phyloP scores from a whole-genome alignment of 2,888 invertebrate species.

The Tipula lateralis region DNA sequence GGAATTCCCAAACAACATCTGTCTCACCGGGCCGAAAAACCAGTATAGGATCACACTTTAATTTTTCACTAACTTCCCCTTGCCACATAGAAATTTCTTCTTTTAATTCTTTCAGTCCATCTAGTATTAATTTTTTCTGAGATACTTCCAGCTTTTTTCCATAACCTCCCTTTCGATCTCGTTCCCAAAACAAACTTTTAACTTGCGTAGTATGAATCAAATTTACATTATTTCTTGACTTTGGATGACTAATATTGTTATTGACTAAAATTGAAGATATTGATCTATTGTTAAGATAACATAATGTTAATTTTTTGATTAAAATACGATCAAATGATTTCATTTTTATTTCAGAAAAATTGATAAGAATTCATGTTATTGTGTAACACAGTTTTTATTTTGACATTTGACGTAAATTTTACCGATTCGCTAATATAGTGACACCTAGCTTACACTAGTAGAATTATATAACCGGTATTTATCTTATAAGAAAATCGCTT shows the following conservation, averaged over 20 bases:
- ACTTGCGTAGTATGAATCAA: slow-evolving; percentile 42
- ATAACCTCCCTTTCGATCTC: slow-evolving; percentile 47
- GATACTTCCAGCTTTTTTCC: slow-evolving; percentile 41
- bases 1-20: slow-evolving; percentile 70
- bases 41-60: slow-evolving; percentile 59
- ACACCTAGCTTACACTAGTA: not conserved
- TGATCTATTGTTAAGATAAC: not conserved
- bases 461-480: not conserved
- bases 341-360: not conserved
- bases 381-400: not conserved
- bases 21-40: slow-evolving; percentile 59
- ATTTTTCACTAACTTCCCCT: slow-evolving; percentile 61
- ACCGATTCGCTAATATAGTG: not conserved
- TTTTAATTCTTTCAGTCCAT: slow-evolving; percentile 63
- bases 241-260: not conserved
- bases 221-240: not conserved
- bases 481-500: not conserved
- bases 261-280: not conserved
- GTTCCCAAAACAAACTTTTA: slow-evolving; percentile 46
- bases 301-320: not conserved
- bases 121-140: slow-evolving; percentile 54
- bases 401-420: not conserved
- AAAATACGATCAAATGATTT: not conserved
- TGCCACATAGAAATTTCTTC: slow-evolving; percentile 61
- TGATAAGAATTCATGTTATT: not conserved